Conservation (phyloP, 2,797 vertebrate genomes). For the Falco peregrinus region DNA sequence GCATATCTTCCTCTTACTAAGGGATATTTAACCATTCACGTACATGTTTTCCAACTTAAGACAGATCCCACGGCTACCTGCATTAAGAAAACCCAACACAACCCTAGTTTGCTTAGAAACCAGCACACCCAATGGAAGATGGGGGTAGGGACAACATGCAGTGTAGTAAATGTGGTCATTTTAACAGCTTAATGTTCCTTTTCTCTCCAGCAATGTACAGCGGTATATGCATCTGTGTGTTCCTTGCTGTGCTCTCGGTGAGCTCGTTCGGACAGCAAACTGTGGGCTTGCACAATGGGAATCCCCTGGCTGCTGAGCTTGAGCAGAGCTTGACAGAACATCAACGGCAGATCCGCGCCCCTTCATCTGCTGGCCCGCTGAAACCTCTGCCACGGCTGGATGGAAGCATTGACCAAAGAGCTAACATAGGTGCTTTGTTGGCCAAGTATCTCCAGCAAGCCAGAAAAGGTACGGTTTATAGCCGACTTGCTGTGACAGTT, state of each 20-base stretch:
- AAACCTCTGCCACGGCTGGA: conserved; percentile 70
- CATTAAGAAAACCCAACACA: neutral
- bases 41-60: neutral
- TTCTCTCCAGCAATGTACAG: conserved; percentile 75
- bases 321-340: conserved; percentile 65
- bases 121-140: neutral
- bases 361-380: conserved; percentile 70
- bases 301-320: conserved; percentile 64
- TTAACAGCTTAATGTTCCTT: neutral
- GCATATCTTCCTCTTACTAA: neutral
- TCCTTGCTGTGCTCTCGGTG: conserved; percentile 84
- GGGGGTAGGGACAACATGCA: no score
- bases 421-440: conserved; percentile 86
- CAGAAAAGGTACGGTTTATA: conserved; percentile 85
- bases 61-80: neutral
- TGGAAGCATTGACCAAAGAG: conserved; percentile 77
- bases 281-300: conserved; percentile 59
- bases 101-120: neutral
- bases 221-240: conserved; percentile 83
- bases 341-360: conserved; percentile 76
- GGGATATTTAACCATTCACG: neutral
- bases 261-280: conserved; percentile 84
- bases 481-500: no score
- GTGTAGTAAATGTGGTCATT: rapidly evolving
- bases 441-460: conserved; percentile 88